Evolutionary conservation across 1,140 invertebrate genomes (phyloP), one percentile per base, ranked within the genome.

Genomic region (Tetramorium simillimum): DNA sequence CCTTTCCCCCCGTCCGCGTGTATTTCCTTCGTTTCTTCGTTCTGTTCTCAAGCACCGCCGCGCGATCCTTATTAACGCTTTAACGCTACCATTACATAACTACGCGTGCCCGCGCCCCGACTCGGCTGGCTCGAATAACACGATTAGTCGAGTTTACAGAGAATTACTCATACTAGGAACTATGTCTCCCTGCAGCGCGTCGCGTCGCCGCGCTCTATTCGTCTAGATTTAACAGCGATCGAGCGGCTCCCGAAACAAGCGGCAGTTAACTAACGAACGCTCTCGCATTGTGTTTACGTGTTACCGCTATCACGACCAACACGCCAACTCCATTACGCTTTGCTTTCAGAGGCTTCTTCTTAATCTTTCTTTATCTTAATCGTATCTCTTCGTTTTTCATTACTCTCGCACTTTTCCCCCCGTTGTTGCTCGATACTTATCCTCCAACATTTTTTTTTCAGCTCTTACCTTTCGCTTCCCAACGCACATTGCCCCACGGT

Each of bases 1-100:
- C 85, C n/a, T n/a, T n/a, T n/a, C n/a, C 43, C 24, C 37, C 14
- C 75, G 63, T 5, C 37, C 16, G 58, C 72, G 56, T 46, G 62
- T 28, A 67, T 63, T 72, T 51, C 49, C 51, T 65, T 67, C 6
- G 53, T 49, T 86, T 78, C 81, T 82, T 84, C 88, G 76, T 84
- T 73, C 53, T 37, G 37, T 82, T 73, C 65, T 62, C 62, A 60
- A 82, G 69, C 86, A 85, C n/a, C 73, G 40, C 73, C 24, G 73
- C 21, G 73, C 87, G 81, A 90, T 86, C 89, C 89, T 89, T 88
- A 89, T 87, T 86, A 81, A 86, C 69, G 80, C 89, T 91, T 91
- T 87, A 92, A 90, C 87, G 81, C 86, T 86, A 69, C 49, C 90
- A 76, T 80, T 69, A 77, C 85, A 86, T 86, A 86, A 86, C 73